Base-by-base conservation (phyloP, 2,888 invertebrate species). In the Laspeyria flexula region DNA sequence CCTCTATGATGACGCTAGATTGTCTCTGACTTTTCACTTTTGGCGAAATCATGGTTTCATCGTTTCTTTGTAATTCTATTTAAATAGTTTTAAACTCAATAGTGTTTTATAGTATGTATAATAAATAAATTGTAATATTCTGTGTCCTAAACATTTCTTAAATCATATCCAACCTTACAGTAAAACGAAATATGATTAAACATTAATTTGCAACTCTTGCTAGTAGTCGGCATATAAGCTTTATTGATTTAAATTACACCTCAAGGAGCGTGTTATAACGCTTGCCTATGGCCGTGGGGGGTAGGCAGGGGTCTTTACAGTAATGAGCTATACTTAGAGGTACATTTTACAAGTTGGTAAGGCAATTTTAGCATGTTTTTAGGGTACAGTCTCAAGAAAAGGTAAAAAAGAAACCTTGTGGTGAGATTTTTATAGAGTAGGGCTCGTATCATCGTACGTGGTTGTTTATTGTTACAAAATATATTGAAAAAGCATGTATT, bases 201-300 rank as follows among this genome's bases (percentile, higher is more conserved):
- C 65, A 65, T 72, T 76, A 76, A 77, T 78, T 77, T 60, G 58
- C 71, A 62, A 62, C 48, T 61, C 59, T 65, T 63, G 47, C 51
- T 45, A 74, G 69, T 70, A 75, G 73, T 62, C 52, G 38, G 42
- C 41, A 62, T 51, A 60, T 52, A 55, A 54, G 57, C 51, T 75
- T 75, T 79, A 79, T 79, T 79, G 78, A 79, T 79, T 79, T 75
- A 79, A 79, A 79, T 79, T 79, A 77, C 52, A 75, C 63, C 67
- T 65, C 16, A 1, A 38, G 16, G 3, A 29, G 3, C 16, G 42
- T 13, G 34, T 21, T 41, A 33, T 34, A 37, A 13, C 16, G 30
- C 37, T 6, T 1, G 12, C 12, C 29, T 34, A 25, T 34, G 30
- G 34, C 7, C 18, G 21, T 13, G 44, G 16, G 37, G 25, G 23